These are phyloP conservation scores for Heliornis fulica DNA, from an alignment of 2,113 vertebrate genomes.

Conservation along the genomic window DNA sequence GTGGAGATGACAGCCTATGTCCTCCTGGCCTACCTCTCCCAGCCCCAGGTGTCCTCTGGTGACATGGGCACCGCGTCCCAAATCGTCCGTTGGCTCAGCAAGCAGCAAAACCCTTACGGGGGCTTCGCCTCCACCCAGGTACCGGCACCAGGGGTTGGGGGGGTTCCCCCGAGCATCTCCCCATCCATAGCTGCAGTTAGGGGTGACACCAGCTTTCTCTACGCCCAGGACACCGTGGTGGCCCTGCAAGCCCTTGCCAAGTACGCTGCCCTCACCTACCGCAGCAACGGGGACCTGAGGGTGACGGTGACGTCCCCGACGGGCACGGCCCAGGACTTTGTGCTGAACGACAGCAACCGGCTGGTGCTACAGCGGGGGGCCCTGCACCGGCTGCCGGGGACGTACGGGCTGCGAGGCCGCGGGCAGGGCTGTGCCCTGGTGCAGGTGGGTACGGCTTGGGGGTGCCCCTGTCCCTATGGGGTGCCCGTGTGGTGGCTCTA, in stretches of 20 bases:
- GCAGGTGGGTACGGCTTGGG: slow-evolving; percentile 12
- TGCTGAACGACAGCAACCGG: slow-evolving; percentile 69
- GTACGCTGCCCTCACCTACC: slow-evolving; percentile 4
- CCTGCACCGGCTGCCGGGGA: slow-evolving; percentile 21
- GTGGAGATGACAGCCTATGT: slow-evolving; percentile 31
- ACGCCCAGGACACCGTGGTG: slow-evolving; percentile 68
- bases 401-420: neutral
- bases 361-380: slow-evolving; percentile 74
- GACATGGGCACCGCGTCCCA: neutral
- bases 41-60: neutral
- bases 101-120: slow-evolving; percentile 36
- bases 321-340: slow-evolving; percentile 10
- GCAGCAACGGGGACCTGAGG: neutral
- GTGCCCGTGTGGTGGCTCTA: neutral
- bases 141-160: rapidly evolving
- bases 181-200: rapidly evolving
- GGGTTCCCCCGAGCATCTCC: neutral
- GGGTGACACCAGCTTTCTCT: neutral
- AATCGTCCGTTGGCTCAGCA: slow-evolving; percentile 37
- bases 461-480: rapidly evolving
- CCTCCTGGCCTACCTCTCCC: slow-evolving; percentile 29
- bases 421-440: slow-evolving; percentile 61
- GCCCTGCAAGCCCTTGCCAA: slow-evolving; percentile 71
- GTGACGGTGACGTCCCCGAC: slow-evolving; percentile 30
- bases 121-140: slow-evolving; percentile 54